Evolutionary conservation across 2,113 vertebrate species (phyloP).

Genomic region (Microcebus lehilahytsara): DNA sequence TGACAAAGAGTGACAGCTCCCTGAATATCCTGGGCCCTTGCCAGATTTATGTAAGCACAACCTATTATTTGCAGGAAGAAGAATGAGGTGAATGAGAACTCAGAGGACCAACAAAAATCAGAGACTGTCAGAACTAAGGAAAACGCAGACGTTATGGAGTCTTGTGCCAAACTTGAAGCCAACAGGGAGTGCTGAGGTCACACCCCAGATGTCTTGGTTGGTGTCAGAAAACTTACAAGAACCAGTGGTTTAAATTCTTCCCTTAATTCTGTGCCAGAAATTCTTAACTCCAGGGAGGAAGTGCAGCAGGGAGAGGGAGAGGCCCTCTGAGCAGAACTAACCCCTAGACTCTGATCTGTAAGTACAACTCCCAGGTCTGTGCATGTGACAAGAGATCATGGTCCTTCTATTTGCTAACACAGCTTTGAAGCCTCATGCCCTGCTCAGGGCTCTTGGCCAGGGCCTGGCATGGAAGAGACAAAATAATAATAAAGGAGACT

Average conservation of each 20-base stretch:
- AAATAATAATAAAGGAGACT: slow-evolving; percentile 43
- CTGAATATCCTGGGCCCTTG: not conserved
- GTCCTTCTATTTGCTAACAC: not conserved
- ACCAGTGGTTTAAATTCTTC: slow-evolving; percentile 11
- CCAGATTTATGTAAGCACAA: not conserved
- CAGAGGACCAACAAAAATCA: not conserved
- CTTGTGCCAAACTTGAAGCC: slow-evolving; percentile 10
- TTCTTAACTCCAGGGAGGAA: slow-evolving; percentile 2
- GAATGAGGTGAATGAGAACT: not conserved
- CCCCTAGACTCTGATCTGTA: not conserved
- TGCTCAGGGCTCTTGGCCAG: not conserved
- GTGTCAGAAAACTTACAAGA: not conserved
- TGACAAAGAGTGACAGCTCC: not conserved
- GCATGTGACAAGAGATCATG: not conserved
- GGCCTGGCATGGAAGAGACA: not conserved
- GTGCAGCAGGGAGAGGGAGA: not conserved
- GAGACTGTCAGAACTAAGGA: not conserved
- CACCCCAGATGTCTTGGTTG: not conserved
- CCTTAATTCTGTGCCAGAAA: not conserved
- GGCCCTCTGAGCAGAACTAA: not conserved
- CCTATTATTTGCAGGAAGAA: not conserved
- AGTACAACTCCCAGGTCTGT: not conserved
- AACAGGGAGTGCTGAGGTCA: slow-evolving; percentile 5
- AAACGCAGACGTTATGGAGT: not conserved
- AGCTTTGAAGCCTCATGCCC: not conserved